Conservation (phyloP, 1,140 invertebrate genomes). For the Argopecten irradians region DNA sequence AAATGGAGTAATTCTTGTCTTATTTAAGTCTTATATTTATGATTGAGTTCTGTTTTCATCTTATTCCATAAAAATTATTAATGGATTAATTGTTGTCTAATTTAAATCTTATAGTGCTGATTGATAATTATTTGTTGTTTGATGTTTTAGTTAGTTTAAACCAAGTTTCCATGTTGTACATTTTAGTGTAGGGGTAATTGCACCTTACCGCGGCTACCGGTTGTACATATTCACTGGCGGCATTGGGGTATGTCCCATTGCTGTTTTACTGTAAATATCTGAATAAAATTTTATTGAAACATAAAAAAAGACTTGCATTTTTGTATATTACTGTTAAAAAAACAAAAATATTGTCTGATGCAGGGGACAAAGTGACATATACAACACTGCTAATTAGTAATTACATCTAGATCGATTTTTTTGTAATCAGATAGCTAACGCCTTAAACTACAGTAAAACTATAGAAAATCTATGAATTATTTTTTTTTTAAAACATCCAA, state of each 20-base stretch:
- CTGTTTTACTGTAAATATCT: not conserved
- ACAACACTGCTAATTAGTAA: too few relatives aligned
- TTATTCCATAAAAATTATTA: not conserved
- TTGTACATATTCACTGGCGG: not conserved
- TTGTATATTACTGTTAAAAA: too few relatives aligned
- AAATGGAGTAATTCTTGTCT: not conserved
- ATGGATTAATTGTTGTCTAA: not conserved
- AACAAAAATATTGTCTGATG: too few relatives aligned
- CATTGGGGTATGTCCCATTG: not conserved
- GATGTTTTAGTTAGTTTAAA: not conserved
- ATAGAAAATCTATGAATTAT: too few relatives aligned
- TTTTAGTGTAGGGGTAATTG: not conserved
- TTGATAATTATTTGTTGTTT: not conserved
- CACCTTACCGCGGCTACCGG: not conserved
- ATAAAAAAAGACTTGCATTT: not conserved
- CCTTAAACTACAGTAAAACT: too few relatives aligned
- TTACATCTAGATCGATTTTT: too few relatives aligned
- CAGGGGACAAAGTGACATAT: too few relatives aligned
- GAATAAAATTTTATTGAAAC: not conserved
- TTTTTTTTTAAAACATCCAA: too few relatives aligned
- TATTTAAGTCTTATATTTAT: not conserved
- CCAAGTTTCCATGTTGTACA: not conserved
- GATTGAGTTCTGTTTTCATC: not conserved
- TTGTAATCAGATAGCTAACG: too few relatives aligned
- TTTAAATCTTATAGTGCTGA: not conserved